These are phyloP conservation scores for Lordiphosa collinella DNA, from an alignment of 1,140 invertebrate genomes.

Conservation along the genomic window DNA sequence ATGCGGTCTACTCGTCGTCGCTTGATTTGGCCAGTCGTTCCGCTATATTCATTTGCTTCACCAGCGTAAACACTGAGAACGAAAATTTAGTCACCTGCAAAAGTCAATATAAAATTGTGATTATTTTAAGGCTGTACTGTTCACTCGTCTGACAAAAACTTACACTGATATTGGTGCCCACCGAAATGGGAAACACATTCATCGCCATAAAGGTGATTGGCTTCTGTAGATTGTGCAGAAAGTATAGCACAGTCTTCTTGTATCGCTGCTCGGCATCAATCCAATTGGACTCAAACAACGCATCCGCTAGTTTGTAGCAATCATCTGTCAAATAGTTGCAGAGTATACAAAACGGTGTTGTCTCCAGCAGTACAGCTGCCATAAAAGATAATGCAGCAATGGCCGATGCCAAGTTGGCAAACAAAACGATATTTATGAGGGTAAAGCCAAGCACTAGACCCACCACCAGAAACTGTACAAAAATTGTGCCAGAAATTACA, in stretches of 20 bases:
- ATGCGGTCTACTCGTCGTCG: neutral
- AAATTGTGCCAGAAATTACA: slow-evolving; percentile 60
- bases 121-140: no score
- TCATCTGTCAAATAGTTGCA: slow-evolving; percentile 57
- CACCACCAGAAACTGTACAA: slow-evolving; percentile 57
- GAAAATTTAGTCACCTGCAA: slow-evolving; percentile 57
- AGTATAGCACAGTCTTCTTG: slow-evolving; percentile 41
- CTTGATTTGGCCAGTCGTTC: slow-evolving; percentile 37
- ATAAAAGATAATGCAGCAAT: slow-evolving; percentile 50
- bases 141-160: slow-evolving; percentile 15
- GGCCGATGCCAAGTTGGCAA: slow-evolving; percentile 45
- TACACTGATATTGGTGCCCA: slow-evolving; percentile 58
- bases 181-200: slow-evolving; percentile 52
- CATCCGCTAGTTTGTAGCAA: slow-evolving; percentile 38
- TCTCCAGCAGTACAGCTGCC: slow-evolving; percentile 47
- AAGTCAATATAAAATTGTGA: neutral
- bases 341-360: slow-evolving; percentile 57
- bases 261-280: slow-evolving; percentile 40
- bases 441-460: slow-evolving; percentile 55
- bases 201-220: slow-evolving; percentile 61
- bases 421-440: slow-evolving; percentile 56
- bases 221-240: slow-evolving; percentile 51
- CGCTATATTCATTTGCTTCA: slow-evolving; percentile 61
- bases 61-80: slow-evolving; percentile 58
- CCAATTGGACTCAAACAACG: slow-evolving; percentile 57